Conservation (phyloP, 2,888 invertebrate species). For the Lamproptera curius region DNA sequence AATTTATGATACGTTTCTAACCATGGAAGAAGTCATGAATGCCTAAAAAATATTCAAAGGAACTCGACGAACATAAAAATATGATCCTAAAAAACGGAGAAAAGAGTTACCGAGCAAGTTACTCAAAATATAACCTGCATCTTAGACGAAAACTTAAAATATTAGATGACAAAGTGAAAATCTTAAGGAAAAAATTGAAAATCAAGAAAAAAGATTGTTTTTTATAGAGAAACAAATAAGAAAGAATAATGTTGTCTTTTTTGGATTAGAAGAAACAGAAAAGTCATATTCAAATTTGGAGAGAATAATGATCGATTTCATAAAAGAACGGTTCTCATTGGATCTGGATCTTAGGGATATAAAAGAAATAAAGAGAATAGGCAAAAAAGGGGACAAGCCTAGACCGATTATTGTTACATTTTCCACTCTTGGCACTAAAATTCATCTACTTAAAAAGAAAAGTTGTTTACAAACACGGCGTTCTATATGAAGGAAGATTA, state of each 20-base stretch:
- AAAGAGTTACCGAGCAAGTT: constrained; percentile 1
- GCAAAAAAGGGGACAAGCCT: constrained; percentile 13
- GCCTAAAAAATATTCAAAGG: not conserved
- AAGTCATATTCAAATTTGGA: constrained; percentile 9
- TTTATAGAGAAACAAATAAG: constrained; percentile 4
- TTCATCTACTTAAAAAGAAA: constrained; percentile 22
- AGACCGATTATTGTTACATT: constrained; percentile 18
- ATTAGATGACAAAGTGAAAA: constrained; percentile 1
- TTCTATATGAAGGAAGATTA: constrained; percentile 25
- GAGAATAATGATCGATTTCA: constrained; percentile 7
- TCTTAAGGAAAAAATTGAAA: not conserved
- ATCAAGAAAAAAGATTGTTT: too few relatives aligned
- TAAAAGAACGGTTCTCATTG: constrained; percentile 8
- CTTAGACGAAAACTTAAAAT: constrained; percentile 1
- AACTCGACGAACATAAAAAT: constrained; percentile 1
- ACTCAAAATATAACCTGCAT: constrained; percentile 5
- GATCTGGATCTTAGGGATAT: constrained; percentile 19
- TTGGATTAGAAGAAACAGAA: constrained; percentile 18
- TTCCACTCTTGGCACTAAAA: constrained; percentile 18
- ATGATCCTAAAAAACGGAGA: not conserved
- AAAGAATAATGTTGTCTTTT: constrained; percentile 19
- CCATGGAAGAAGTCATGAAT: constrained; percentile 1
- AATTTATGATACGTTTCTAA: too few relatives aligned
- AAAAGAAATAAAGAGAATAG: constrained; percentile 22
- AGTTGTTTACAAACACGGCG: constrained; percentile 9